Conservation (phyloP, 2,113 vertebrate genomes). For the Struthidea cinerea region DNA sequence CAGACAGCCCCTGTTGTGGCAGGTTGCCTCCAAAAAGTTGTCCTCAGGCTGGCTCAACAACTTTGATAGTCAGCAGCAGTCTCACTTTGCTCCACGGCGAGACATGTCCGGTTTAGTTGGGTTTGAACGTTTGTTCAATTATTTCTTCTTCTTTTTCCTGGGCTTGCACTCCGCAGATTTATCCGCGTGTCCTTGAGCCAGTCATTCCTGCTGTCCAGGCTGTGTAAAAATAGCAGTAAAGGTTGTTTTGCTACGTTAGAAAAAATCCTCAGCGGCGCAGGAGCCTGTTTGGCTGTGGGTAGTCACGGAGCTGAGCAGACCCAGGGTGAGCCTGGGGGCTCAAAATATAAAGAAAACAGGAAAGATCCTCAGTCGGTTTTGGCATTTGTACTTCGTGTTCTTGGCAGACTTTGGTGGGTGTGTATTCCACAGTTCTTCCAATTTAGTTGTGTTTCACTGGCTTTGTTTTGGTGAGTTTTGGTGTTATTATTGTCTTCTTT, state of each 20-base stretch:
- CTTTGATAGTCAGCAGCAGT: background rate
- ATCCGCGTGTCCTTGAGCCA: background rate
- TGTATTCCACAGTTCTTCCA: background rate
- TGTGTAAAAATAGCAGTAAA: background rate
- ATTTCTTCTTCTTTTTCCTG: background rate
- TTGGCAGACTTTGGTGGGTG: background rate
- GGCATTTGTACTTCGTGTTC: background rate
- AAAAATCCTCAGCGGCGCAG: background rate
- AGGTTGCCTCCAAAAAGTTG: background rate
- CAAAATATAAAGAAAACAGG: background rate
- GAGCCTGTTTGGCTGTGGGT: background rate
- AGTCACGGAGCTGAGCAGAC: background rate
- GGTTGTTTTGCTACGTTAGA: background rate
- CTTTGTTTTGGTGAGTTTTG: background rate
- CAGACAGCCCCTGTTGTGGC: background rate
- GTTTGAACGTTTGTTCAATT: background rate
- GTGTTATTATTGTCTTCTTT: background rate
- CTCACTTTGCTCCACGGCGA: background rate
- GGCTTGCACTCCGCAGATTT: background rate
- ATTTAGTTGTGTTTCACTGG: background rate
- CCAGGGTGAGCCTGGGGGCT: background rate
- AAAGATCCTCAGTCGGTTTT: rapidly evolving
- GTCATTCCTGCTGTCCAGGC: background rate
- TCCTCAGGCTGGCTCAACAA: background rate
- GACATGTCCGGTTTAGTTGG: background rate